Conservation (phyloP, 2,113 vertebrate species). For the Condylura cristata region DNA sequence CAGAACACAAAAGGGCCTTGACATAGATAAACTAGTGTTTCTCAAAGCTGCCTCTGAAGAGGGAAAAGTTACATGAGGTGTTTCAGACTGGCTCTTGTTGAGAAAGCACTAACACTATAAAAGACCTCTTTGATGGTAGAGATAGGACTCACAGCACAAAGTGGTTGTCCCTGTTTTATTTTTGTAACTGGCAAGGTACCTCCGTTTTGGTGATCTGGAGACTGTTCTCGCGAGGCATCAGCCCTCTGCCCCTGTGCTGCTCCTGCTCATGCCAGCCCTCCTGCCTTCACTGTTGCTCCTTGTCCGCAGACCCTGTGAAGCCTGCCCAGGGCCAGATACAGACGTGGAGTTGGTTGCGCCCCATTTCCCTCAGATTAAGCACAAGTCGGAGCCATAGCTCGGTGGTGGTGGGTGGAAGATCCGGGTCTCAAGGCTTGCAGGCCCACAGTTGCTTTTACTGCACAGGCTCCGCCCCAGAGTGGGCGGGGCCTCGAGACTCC, state of each 20-base stretch:
- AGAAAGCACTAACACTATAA: neutral
- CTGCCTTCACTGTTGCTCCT: too few relatives aligned
- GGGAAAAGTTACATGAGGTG: neutral
- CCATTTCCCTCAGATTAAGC: neutral
- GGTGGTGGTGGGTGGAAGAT: neutral
- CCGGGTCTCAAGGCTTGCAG: neutral
- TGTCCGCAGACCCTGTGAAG: too few relatives aligned
- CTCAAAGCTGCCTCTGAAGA: neutral
- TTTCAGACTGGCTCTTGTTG: neutral
- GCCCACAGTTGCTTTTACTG: neutral
- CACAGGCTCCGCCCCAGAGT: neutral
- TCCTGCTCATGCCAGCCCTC: too few relatives aligned
- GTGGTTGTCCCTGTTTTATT: neutral
- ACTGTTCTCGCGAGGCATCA: neutral
- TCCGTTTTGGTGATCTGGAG: slow-evolving; percentile 30
- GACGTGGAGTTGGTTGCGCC: too few relatives aligned
- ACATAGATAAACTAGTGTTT: neutral
- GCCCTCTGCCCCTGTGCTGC: too few relatives aligned
- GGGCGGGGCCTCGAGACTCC: neutral
- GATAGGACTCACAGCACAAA: slow-evolving; percentile 6
- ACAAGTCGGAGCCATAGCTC: neutral
- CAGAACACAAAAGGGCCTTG: slow-evolving; percentile 12
- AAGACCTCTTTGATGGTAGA: neutral
- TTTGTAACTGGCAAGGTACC: neutral
- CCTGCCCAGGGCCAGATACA: too few relatives aligned